phyloP scores from a whole-genome alignment of 2,888 invertebrate species.

The Caradrina clavipalpis region DNA sequence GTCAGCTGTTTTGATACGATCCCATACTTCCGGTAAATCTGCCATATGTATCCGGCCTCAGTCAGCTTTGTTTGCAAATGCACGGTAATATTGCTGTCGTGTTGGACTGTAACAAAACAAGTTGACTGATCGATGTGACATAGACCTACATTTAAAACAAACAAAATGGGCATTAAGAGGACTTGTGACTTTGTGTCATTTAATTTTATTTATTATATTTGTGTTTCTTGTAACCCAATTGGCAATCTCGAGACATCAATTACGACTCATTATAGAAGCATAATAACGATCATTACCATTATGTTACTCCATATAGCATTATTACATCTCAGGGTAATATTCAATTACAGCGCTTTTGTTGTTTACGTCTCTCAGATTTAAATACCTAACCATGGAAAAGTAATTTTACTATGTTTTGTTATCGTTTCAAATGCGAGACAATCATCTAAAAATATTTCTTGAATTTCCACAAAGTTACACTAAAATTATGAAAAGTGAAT shows the following conservation, averaged over 20 bases:
- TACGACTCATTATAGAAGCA: not conserved
- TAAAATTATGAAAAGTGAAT: not conserved
- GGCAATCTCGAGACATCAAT: constrained; percentile 31
- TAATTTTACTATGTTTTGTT: constrained; percentile 7
- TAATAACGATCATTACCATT: constrained; percentile 29
- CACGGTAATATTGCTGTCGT: constrained; percentile 11
- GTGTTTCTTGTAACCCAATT: constrained; percentile 35
- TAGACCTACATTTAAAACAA: not conserved
- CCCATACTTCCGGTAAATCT: not conserved
- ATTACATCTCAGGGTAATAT: not conserved
- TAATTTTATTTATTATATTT: constrained; percentile 21
- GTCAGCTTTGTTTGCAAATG: constrained; percentile 7
- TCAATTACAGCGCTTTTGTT: not conserved
- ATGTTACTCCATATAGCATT: constrained; percentile 1
- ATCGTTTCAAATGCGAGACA: not conserved
- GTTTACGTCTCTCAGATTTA: not conserved
- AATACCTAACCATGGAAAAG: not conserved
- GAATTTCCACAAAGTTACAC: not conserved
- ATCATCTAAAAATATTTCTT: not conserved
- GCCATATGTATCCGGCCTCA: not conserved
- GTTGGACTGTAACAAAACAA: not conserved
- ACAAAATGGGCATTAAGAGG: constrained; percentile 38
- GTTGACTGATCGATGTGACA: constrained; percentile 16
- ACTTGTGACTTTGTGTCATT: constrained; percentile 22
- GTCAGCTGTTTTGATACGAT: not conserved